Evolutionary conservation across 2,113 vertebrate genomes (phyloP), one percentile per base, ranked within the genome.

Genomic region (Agapornis roseicollis): DNA sequence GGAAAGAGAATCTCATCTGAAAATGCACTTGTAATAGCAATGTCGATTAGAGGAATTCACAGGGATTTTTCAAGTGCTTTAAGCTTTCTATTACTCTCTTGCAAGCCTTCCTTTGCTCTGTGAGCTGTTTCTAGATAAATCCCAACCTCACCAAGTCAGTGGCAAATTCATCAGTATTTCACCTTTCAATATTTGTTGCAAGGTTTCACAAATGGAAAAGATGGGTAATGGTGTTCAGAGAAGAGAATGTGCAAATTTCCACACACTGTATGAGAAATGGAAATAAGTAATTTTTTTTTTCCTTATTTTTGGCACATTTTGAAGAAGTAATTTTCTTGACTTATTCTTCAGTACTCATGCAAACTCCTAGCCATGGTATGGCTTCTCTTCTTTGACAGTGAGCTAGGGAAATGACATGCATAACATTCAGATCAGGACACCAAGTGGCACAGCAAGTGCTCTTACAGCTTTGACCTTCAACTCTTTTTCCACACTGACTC

Each of bases 401-500:
- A 94, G 86, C 80, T 73, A 10, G 50, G 65, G 74, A 93, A 92
- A 96, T 80, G 80, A 66, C 95, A 80, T 73, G 46, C 35, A 12
- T 17, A 76, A 85, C n/a, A 56, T 89, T 93, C 89, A 95, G 83
- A 92, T 94, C 47, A 77, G 78, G 84, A 78, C 82, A 60, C 76
- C 79, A 29, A 90, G 42, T 69, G 64, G 83, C 58, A 80, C 41
- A 68, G 80, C 82, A 61, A 49, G 39, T 87, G 83, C n/a, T 87
- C 65, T 90, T 92, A 89, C 90, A 44, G 69, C 86, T 93, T 86
- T 92, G 80, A 84, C 66, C 73, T 93, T 81, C 77, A 74, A 29
- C 58, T 84, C 55, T 33, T 93, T 71, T 94, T 94, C 68, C 85
- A 88, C 37, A 87, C 27, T 73, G 93, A 76, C 90, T 95, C 81